Evolutionary conservation across 2,113 vertebrate species (phyloP).

Genomic region (Ochotona princeps): DNA sequence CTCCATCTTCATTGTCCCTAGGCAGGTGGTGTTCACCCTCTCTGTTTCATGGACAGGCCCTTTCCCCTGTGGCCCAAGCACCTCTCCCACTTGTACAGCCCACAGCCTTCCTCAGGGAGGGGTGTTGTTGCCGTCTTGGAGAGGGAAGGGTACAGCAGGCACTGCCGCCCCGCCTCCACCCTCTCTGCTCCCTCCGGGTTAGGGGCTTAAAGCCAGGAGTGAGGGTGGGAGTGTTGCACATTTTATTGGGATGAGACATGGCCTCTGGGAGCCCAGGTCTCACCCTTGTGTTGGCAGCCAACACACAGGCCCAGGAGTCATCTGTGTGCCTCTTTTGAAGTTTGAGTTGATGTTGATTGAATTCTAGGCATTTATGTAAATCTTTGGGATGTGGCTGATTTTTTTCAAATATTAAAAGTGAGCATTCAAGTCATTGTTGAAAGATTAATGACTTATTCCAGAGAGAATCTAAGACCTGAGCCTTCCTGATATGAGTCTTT

Average conservation of each 20-base stretch:
- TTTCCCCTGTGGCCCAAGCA: too few species aligned
- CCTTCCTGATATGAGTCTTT: slow-evolving; percentile 66
- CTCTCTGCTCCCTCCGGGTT: neutral
- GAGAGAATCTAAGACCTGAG: slow-evolving; percentile 59
- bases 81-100: neutral
- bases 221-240: fast-evolving
- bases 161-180: neutral
- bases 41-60: neutral
- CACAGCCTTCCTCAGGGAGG: neutral
- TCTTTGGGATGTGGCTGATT: slow-evolving; percentile 75
- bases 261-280: fast-evolving
- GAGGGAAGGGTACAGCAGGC: too few species aligned
- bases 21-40: neutral
- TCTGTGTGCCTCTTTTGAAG: neutral
- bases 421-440: slow-evolving; percentile 75
- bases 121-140: fast-evolving
- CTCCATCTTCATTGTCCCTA: fast-evolving
- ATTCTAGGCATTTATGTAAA: slow-evolving; percentile 77
- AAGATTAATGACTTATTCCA: slow-evolving; percentile 81
- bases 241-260: neutral
- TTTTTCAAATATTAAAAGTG: slow-evolving; percentile 80
- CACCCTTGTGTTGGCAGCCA: fast-evolving
- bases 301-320: too few species aligned
- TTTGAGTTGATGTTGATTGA: neutral
- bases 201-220: neutral